phyloP scores from a whole-genome alignment of 2,113 vertebrate species.

The Centropus unirufus region DNA sequence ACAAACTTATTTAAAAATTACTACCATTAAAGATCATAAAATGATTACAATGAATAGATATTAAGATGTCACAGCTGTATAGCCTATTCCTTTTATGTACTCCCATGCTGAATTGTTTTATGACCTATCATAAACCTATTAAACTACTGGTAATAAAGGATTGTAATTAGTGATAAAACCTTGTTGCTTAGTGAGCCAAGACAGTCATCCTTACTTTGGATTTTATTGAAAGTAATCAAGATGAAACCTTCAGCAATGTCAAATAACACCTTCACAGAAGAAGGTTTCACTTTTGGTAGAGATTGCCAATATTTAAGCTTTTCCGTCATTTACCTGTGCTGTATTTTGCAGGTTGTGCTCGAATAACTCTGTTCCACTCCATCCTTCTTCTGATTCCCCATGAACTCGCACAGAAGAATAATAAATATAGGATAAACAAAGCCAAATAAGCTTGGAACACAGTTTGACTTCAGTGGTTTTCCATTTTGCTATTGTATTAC shows the following conservation, averaged over 20 bases:
- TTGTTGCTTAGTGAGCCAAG: slow-evolving; percentile 91
- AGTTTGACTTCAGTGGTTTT: not conserved
- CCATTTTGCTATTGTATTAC: slow-evolving; percentile 2
- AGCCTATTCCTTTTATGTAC: slow-evolving; percentile 84
- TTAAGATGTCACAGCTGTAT: slow-evolving; percentile 90
- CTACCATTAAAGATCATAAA: slow-evolving; percentile 81
- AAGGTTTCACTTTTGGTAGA: slow-evolving; percentile 13
- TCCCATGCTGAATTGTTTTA: slow-evolving; percentile 91
- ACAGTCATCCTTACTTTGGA: slow-evolving; percentile 85
- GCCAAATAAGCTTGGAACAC: not conserved
- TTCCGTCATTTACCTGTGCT: not conserved
- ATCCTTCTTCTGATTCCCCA: not conserved
- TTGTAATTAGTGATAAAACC: slow-evolving; percentile 94
- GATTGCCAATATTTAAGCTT: not conserved
- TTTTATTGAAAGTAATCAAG: slow-evolving; percentile 84
- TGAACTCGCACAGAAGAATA: not conserved
- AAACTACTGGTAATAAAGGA: slow-evolving; percentile 93
- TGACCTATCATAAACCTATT: slow-evolving; percentile 91
- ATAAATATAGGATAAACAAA: not conserved
- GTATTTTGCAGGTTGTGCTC: not conserved
- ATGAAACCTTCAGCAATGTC: slow-evolving; percentile 85
- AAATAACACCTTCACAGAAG: slow-evolving; percentile 61
- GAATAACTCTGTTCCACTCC: not conserved
- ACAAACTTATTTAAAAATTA: slow-evolving; percentile 75
- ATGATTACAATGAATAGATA: slow-evolving; percentile 88